These are phyloP conservation scores for Cerastis rubricosa DNA, from an alignment of 2,888 invertebrate species.

Conservation along the genomic window DNA sequence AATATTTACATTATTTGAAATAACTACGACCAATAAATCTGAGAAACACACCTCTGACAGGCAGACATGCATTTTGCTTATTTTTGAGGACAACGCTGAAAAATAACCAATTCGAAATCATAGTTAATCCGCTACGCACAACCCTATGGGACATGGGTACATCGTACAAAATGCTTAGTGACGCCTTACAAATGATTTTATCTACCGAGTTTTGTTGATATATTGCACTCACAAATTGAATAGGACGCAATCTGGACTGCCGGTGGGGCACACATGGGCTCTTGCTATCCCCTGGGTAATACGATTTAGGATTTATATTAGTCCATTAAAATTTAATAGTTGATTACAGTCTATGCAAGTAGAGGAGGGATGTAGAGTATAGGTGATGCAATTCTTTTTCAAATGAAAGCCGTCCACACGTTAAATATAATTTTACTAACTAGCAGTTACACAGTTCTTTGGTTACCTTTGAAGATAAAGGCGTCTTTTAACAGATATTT, in stretches of 20 bases:
- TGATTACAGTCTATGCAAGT: constrained; percentile 24
- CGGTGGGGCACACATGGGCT: constrained; percentile 79
- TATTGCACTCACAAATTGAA: constrained; percentile 88
- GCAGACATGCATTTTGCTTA: background rate
- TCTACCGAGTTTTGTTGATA: constrained; percentile 87
- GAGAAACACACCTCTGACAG: background rate
- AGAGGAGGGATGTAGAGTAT: background rate
- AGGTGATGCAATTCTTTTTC: background rate
- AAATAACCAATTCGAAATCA: background rate
- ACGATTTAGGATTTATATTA: constrained; percentile 66
- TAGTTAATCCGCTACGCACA: constrained; percentile 16
- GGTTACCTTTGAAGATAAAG: background rate
- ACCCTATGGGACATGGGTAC: constrained; percentile 70
- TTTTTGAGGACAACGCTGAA: background rate
- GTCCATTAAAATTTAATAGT: constrained; percentile 58
- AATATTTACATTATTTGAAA: background rate
- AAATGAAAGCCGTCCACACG: background rate
- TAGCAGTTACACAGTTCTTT: background rate
- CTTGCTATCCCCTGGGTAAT: constrained; percentile 74
- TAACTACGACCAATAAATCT: background rate
- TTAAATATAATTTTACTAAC: background rate
- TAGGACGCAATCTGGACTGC: constrained; percentile 85
- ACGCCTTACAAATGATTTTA: constrained; percentile 89
- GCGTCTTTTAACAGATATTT: background rate
- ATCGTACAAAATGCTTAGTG: constrained; percentile 84